These are phyloP conservation scores for Bombus waltoni DNA, from an alignment of 1,140 invertebrate species.

Conservation along the genomic window DNA sequence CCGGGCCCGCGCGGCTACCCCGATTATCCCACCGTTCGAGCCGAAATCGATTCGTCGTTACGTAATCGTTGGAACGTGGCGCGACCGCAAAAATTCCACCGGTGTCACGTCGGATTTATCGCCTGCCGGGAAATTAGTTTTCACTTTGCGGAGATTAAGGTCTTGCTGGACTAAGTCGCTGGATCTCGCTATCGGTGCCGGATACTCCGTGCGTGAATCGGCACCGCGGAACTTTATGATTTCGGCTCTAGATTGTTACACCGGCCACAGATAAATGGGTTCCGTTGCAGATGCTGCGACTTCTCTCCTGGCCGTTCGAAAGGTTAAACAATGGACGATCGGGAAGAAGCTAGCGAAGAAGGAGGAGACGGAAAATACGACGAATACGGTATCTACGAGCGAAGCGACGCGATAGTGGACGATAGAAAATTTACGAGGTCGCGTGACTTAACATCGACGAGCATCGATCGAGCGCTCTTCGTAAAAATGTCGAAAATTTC, in stretches of 20 bases:
- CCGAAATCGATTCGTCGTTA: constrained; percentile 35
- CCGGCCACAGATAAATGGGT: too few relatives aligned
- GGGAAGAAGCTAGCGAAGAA: too few relatives aligned
- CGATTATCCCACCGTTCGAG: constrained; percentile 1
- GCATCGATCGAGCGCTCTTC: too few relatives aligned
- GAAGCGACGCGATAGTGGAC: too few relatives aligned
- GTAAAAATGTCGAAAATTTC: too few relatives aligned
- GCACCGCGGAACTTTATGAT: not conserved
- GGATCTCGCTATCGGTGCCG: not conserved
- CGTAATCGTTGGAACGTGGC: constrained; percentile 5
- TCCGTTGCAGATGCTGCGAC: too few relatives aligned
- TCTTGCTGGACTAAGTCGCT: not conserved
- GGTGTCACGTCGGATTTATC: constrained; percentile 1
- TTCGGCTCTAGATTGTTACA: not conserved
- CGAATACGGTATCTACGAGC: too few relatives aligned
- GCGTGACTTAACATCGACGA: too few relatives aligned
- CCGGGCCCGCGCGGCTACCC: not conserved
- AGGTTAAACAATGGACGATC: too few relatives aligned
- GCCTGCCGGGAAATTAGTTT: constrained; percentile 12
- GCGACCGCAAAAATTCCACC: not conserved
- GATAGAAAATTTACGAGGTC: too few relatives aligned
- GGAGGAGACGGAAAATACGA: too few relatives aligned
- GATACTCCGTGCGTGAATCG: not conserved
- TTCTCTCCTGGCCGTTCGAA: too few relatives aligned
- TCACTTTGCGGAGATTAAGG: constrained; percentile 24